These are phyloP conservation scores for Sarcophaga rosellei DNA, from an alignment of 2,888 invertebrate genomes.

Conservation along the genomic window DNA sequence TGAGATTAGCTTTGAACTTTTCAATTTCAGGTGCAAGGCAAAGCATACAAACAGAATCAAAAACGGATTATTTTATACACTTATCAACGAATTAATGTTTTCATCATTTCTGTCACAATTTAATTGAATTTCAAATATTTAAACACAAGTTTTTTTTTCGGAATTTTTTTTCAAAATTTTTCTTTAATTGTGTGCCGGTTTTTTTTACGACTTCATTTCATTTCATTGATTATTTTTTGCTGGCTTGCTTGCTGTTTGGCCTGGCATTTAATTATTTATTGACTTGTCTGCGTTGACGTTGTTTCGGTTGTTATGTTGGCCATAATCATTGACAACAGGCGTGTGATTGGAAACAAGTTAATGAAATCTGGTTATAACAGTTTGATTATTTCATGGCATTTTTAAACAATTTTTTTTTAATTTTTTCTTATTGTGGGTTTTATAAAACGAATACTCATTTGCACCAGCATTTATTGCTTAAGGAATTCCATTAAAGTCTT, in stretches of 20 bases:
- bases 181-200: neutral
- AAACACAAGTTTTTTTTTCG: neutral
- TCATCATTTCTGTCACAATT: neutral
- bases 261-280: neutral
- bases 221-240: neutral
- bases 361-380: neutral
- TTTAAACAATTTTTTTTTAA: neutral
- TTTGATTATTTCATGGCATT: neutral
- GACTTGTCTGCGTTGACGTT: neutral
- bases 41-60: neutral
- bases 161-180: neutral
- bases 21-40: constrained; percentile 54
- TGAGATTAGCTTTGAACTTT: constrained; percentile 62
- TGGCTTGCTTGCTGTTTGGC: no score
- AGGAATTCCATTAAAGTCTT: constrained; percentile 35
- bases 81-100: neutral
- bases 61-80: neutral
- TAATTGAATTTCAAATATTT: neutral
- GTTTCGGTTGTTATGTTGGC: neutral
- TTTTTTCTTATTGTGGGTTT: neutral
- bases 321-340: neutral
- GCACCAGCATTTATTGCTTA: neutral
- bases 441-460: neutral
- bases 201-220: neutral
- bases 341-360: neutral